Conservation (phyloP, 2,113 vertebrate genomes). For the Regulus satrapa region DNA sequence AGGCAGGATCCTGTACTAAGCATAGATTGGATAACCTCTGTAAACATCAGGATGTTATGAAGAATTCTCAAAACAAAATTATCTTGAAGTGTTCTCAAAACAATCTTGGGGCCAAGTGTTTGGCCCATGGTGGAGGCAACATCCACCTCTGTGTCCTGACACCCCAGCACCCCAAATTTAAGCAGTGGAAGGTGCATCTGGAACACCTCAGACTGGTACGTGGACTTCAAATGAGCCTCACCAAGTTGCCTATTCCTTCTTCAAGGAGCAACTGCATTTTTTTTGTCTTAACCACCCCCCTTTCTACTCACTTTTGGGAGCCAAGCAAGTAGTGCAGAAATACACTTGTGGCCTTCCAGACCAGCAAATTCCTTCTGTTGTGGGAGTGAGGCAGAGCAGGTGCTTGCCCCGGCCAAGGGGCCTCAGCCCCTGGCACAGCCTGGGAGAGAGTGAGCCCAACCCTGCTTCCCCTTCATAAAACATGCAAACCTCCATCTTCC, state of each 20-base stretch:
- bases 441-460: not conserved
- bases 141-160: not conserved
- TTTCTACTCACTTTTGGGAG: not conserved
- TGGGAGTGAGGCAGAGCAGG: not conserved
- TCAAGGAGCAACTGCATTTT: fast-evolving
- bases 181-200: not conserved
- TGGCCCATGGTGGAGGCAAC: too few relatives aligned
- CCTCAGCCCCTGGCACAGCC: not conserved
- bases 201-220: not conserved
- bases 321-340: not conserved
- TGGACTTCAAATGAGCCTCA: not conserved
- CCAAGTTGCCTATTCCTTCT: not conserved
- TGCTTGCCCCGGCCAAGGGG: not conserved
- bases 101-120: too few relatives aligned
- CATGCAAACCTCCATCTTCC: constrained; percentile 17
- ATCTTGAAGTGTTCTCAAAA: too few relatives aligned
- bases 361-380: not conserved
- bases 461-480: not conserved
- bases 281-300: not conserved
- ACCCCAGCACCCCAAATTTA: not conserved
- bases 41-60: too few relatives aligned
- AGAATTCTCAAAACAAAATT: too few relatives aligned
- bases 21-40: too few relatives aligned
- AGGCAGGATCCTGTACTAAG: too few relatives aligned
- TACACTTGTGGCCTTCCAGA: not conserved